Evolutionary conservation across 2,797 vertebrate genomes (phyloP).

Genomic region (Macropus fuliginosus): DNA sequence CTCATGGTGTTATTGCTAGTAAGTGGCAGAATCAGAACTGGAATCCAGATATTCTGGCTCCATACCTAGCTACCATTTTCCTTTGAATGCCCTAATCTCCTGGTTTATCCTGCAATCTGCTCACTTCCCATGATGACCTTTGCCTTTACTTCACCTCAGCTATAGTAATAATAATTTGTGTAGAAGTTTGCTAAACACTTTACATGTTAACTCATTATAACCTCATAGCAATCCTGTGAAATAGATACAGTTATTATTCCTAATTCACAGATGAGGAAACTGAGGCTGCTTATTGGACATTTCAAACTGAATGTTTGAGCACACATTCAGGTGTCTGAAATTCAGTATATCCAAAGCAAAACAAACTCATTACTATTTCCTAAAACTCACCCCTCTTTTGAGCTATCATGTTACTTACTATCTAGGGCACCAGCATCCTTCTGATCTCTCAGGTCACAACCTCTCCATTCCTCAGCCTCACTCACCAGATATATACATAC

Average conservation of each 20-base stretch:
- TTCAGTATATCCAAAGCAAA: not conserved
- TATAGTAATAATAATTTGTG: not conserved
- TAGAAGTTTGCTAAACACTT: not conserved
- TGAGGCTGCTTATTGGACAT: not conserved
- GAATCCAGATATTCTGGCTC: not conserved
- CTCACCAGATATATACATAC: no score
- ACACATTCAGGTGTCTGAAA: not conserved
- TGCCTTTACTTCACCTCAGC: not conserved
- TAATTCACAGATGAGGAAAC: not conserved
- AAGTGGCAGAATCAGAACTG: not conserved
- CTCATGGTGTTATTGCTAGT: not conserved
- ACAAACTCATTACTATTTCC: not conserved
- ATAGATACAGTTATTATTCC: not conserved
- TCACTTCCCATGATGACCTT: not conserved
- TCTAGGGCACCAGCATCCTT: no score
- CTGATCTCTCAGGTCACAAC: not conserved
- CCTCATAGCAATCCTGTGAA: not conserved
- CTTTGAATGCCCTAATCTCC: not conserved
- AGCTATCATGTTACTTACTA: not conserved
- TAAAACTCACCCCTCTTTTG: not conserved
- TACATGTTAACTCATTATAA: not conserved
- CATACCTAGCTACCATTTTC: not conserved
- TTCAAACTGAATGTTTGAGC: not conserved
- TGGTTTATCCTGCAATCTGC: not conserved
- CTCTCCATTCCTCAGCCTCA: not conserved